phyloP scores from a whole-genome alignment of 2,113 vertebrate species.

The Spheniscus mendiculus region DNA sequence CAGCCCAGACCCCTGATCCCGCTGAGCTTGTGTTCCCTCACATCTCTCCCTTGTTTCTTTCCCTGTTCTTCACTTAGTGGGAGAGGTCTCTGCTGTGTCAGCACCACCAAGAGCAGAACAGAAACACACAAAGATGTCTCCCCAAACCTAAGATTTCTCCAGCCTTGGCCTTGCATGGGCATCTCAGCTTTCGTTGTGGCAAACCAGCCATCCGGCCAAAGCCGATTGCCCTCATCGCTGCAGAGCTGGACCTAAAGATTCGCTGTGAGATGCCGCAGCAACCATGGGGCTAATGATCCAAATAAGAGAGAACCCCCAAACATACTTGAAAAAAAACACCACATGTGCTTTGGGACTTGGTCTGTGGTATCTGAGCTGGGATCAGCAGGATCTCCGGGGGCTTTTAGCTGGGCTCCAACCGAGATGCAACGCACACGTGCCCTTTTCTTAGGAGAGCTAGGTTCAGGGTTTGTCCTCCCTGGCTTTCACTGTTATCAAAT shows the following conservation, averaged over 20 bases:
- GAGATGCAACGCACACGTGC: background rate
- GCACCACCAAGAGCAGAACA: background rate
- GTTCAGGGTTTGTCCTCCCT: background rate
- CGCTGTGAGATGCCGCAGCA: background rate
- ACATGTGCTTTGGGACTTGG: rapidly evolving
- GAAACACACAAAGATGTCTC: background rate
- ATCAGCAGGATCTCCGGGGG: background rate
- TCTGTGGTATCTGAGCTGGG: background rate
- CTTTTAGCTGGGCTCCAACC: background rate
- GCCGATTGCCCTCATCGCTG: rapidly evolving
- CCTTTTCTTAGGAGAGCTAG: background rate
- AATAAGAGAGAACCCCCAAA: background rate
- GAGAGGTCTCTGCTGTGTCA: background rate
- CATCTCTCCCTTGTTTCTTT: background rate
- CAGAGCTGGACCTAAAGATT: background rate
- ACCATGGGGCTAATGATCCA: rapidly evolving
- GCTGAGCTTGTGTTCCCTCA: rapidly evolving
- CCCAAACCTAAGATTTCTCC: background rate
- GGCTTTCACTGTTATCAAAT: background rate
- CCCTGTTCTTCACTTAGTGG: background rate
- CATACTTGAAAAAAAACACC: rapidly evolving
- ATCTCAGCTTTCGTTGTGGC: background rate
- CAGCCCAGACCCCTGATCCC: background rate
- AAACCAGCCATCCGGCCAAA: background rate
- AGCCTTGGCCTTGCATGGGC: background rate